These are phyloP conservation scores for Paramuricea clavata DNA, from an alignment of 92 coral and sea anemone species.

Conservation along the genomic window DNA sequence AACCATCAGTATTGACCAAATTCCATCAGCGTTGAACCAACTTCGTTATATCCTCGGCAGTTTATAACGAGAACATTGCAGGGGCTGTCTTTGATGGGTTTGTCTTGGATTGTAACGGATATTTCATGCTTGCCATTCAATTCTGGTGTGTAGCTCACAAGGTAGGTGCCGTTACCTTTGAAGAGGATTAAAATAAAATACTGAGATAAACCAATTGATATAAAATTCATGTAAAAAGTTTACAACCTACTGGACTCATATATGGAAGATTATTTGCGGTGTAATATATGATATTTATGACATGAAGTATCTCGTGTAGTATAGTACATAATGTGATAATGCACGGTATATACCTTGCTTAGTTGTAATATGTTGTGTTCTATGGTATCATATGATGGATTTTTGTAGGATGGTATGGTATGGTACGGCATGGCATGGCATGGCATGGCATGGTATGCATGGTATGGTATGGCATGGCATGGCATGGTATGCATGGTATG, in stretches of 20 bases:
- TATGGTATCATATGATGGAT: background rate
- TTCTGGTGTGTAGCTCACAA: constrained; percentile 87
- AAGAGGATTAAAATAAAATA: background rate
- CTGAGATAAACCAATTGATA: no score
- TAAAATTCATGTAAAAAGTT: no score
- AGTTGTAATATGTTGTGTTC: background rate
- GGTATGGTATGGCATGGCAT: no score
- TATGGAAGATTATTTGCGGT: no score
- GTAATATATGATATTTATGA: no score
- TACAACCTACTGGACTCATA: no score
- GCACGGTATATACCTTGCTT: no score
- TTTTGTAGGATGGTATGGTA: background rate
- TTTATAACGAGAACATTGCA: constrained; percentile 93
- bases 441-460: background rate
- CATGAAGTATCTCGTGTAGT: background rate
- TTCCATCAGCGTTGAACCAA: constrained; percentile 91
- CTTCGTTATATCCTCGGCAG: constrained; percentile 97
- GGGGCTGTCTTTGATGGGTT: constrained; percentile 98
- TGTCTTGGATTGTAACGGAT: constrained; percentile 88
- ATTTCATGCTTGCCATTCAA: constrained; percentile 92
- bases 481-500: no score
- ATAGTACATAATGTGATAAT: no score
- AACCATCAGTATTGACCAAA: constrained; percentile 99
- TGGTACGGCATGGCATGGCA: background rate
- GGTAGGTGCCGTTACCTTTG: constrained; percentile 91